Evolutionary conservation across 2,888 invertebrate genomes (phyloP).

Genomic region (Parasteatoda lunata): DNA sequence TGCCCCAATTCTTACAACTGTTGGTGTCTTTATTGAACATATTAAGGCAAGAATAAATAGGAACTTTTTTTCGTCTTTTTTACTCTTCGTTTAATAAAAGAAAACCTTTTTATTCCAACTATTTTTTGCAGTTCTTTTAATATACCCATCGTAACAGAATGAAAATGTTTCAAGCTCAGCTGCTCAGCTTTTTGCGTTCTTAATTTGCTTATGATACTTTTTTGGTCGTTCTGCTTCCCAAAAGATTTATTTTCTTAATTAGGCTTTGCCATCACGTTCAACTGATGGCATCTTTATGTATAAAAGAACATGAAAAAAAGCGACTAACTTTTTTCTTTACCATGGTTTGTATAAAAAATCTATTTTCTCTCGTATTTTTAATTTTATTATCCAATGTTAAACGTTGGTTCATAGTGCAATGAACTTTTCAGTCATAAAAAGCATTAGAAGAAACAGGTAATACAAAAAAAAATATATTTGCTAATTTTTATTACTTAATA

Average conservation of each 20-base stretch:
- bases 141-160: conserved; percentile 20
- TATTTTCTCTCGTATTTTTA: too few species aligned
- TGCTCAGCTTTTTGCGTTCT: conserved; percentile 30
- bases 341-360: too few species aligned
- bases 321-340: too few species aligned
- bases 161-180: conserved; percentile 42
- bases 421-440: too few species aligned
- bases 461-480: too few species aligned
- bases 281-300: too few species aligned
- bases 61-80: not conserved
- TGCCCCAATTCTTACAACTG: not conserved
- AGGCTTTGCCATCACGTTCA: conserved; percentile 1
- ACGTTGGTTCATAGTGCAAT: too few species aligned
- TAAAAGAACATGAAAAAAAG: too few species aligned
- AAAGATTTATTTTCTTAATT: conserved; percentile 35
- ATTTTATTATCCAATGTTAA: too few species aligned
- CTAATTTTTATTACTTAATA: too few species aligned
- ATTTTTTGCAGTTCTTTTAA: not conserved
- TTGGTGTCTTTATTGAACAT: conserved; percentile 25
- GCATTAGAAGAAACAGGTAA: too few species aligned
- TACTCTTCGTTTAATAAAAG: not conserved
- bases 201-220: conserved; percentile 42
- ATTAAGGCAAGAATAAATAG: conserved; percentile 3
- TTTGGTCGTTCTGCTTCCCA: not conserved
- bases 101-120: not conserved